phyloP scores from a whole-genome alignment of 2,113 vertebrate genomes.

The Rattus norvegicus region GRCr8 NC_086033.1:82161501-82162000 shows the following conservation, averaged over 20 bases:
- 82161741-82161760: neutral
- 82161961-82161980: neutral
- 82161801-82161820: conserved; percentile 35
- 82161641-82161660: neutral
- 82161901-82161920: neutral
- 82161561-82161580: neutral
- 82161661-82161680: neutral
- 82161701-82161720: conserved; percentile 27
- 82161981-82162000: neutral
- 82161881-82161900: neutral
- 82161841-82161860: neutral
- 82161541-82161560: neutral
- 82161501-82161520: neutral
- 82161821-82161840: conserved; percentile 18
- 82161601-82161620: neutral
- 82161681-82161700: neutral
- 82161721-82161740: conserved; percentile 30
- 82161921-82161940: neutral
- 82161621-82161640: neutral
- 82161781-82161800: neutral
- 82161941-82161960: neutral
- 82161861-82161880: neutral
- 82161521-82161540: neutral
- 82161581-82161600: neutral
- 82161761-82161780: neutral